phyloP scores from a whole-genome alignment of 2,113 vertebrate genomes.

The Tragelaphus strepsiceros region DNA sequence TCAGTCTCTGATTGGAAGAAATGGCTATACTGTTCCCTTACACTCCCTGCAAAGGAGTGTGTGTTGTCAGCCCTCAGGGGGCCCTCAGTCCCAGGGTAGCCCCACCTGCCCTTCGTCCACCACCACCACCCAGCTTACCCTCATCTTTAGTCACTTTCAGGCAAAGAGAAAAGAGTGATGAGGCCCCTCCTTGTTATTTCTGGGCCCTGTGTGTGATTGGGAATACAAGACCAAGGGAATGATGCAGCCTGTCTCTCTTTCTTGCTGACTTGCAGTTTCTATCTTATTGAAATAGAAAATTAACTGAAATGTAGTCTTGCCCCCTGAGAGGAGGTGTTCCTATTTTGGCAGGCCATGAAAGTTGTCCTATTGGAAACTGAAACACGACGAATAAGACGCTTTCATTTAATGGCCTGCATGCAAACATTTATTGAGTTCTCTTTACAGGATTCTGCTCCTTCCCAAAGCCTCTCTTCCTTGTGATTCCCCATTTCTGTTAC shows the following conservation, averaged over 20 bases:
- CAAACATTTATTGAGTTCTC: slow-evolving; percentile 26
- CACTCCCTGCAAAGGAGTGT: not conserved
- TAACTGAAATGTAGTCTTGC: slow-evolving; percentile 28
- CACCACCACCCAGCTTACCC: not conserved
- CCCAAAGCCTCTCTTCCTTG: not conserved
- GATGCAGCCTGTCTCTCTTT: not conserved
- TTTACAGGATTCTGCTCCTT: not conserved
- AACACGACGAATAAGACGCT: slow-evolving; percentile 14
- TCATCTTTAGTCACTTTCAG: not conserved
- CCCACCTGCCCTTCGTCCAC: not conserved
- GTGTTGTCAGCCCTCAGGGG: not conserved
- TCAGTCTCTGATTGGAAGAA: not conserved
- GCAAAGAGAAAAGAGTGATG: not conserved
- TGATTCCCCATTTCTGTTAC: slow-evolving; percentile 34
- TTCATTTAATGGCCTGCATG: slow-evolving; percentile 1
- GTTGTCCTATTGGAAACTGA: slow-evolving; percentile 38
- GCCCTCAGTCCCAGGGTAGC: not conserved
- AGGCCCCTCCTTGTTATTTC: not conserved
- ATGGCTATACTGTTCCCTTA: not conserved
- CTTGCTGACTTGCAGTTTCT: slow-evolving; percentile 45
- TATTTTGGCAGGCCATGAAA: slow-evolving; percentile 39
- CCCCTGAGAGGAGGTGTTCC: slow-evolving; percentile 24
- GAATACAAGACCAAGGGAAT: not conserved
- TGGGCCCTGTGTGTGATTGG: not conserved
- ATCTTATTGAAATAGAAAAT: slow-evolving; percentile 47